These are phyloP conservation scores for Notospermus geniculatus DNA, from an alignment of 1,140 invertebrate genomes.

Conservation along the genomic window DNA sequence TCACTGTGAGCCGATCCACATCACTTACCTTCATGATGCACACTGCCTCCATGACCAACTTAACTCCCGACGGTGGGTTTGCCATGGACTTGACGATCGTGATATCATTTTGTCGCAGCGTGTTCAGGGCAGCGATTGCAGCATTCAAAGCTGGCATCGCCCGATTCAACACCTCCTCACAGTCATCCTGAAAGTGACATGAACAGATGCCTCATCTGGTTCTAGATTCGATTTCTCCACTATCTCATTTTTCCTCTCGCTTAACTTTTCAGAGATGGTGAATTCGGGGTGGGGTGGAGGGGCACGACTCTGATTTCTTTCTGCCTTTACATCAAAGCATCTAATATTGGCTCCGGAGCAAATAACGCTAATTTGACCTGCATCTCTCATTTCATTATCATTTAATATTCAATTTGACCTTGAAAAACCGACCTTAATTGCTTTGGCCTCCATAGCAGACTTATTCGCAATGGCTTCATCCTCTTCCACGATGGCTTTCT, in stretches of 20 bases:
- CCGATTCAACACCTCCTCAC: conserved; percentile 50
- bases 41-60: conserved; percentile 55
- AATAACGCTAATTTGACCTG: no score
- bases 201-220: conserved; percentile 1
- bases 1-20: conserved; percentile 10
- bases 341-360: no score
- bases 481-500: conserved; percentile 49
- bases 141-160: conserved; percentile 56
- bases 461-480: conserved; percentile 51
- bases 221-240: not conserved
- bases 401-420: no score
- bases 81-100: conserved; percentile 51
- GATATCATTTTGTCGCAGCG: conserved; percentile 56
- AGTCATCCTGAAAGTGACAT: conserved; percentile 50
- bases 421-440: no score
- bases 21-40: conserved; percentile 54
- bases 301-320: no score
- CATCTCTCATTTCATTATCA: no score
- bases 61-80: conserved; percentile 53
- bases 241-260: no score
- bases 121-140: conserved; percentile 52
- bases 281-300: not conserved
- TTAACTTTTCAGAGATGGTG: no score
- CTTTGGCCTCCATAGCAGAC: conserved; percentile 47
- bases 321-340: no score